Evolutionary conservation across 2,797 vertebrate genomes (phyloP), one percentile per base, ranked within the genome.

Genomic region (Coendou prehensilis): DNA sequence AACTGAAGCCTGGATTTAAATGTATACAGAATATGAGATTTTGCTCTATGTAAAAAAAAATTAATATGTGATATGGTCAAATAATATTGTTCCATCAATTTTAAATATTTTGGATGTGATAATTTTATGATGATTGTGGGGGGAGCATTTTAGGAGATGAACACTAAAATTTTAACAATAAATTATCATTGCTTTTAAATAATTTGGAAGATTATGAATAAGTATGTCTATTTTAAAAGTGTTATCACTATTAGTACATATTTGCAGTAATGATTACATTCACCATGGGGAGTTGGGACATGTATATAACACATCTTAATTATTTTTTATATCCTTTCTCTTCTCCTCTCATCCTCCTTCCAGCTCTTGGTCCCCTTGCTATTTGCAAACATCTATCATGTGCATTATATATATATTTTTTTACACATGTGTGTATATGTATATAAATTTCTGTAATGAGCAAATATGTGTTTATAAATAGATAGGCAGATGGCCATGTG

Each of bases 41-140:
- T 22, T 45, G 45, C 9, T 26, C 52, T 5, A n/a, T 52, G 0
- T 5, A 15, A 2, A n/a, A 2, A 2, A n/a, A 2, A 15, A 28
- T 26, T 11, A 57, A 17, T 22, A 28, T 14, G 67, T 6, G 13
- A 18, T 18, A 20, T 1, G 2, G 0, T 5, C 50, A 79, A 14
- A 3, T 23, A 22, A 17, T 57, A 18, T 47, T 41, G 15, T 52
- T 5, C 3, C 7, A 4, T 3, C 41, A 6, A 9, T 59, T n/a
- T 64, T 64, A 37, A 73, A 50, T n/a, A 17, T 26, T 17, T 15
- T 20, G 17, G n/a, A 14, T 28, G 2, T 10, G 9, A 59, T 76
- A 10, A 17, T 5, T 45, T 15, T 28, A 30, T 79, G 17, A 37
- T 0, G 14, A 50, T 9, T 37, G 0, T 2, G 14, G 28, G 4